These are phyloP conservation scores for Eudasyphora cyanicolor DNA, from an alignment of 2,888 invertebrate species.

Conservation along the genomic window DNA sequence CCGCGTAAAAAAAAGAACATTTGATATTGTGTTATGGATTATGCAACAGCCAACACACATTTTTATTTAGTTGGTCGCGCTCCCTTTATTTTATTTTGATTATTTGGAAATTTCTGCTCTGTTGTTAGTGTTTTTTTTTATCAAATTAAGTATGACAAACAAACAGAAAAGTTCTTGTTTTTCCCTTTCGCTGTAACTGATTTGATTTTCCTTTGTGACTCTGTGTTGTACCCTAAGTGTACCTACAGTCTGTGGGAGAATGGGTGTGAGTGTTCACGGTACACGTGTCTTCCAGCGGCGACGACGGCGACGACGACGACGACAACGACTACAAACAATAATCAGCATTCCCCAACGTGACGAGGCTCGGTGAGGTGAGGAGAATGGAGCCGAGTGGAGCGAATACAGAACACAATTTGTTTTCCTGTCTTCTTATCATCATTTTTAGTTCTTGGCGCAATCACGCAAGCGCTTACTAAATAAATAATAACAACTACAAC, in stretches of 20 bases:
- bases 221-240: background rate
- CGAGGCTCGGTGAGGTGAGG: too few species aligned
- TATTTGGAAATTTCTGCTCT: conserved; percentile 10
- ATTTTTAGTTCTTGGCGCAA: conserved; percentile 28
- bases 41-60: background rate
- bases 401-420: conserved; percentile 36
- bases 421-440: conserved; percentile 41
- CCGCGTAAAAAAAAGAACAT: too few species aligned
- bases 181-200: background rate
- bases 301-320: background rate
- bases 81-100: background rate
- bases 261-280: background rate
- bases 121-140: conserved; percentile 13
- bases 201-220: background rate
- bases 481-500: conserved; percentile 1
- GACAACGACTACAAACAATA: too few species aligned
- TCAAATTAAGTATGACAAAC: background rate
- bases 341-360: too few species aligned
- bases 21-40: background rate
- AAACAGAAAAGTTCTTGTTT: background rate
- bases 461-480: conserved; percentile 49
- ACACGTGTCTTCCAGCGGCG: conserved; percentile 20
- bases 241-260: background rate
- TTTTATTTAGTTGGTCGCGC: background rate
- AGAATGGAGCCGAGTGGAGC: background rate